Base-by-base conservation (phyloP, 2,888 invertebrate species). In the Agrilus biguttatus region DNA sequence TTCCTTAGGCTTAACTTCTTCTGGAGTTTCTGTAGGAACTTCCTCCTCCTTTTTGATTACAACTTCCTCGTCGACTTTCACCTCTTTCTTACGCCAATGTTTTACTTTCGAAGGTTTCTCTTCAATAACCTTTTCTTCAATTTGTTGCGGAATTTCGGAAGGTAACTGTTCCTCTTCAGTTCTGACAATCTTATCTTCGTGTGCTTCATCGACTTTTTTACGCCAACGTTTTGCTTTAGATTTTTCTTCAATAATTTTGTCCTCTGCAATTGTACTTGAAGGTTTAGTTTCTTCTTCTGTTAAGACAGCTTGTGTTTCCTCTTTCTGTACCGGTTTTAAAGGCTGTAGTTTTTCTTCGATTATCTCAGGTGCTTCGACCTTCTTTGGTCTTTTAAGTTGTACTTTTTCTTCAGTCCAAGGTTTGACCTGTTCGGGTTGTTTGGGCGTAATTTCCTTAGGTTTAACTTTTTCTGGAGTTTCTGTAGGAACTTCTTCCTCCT, bases 111-210 rank as follows among this genome's bases (percentile, higher is more conserved):
- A 10, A 28, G 28, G 28, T 5, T 28, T 28, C 28, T 23, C 23
- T 23, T 23, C 23, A 35, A 73, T 64, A 2, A 75, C 67, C 8
- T 71, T 73, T 44, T 78, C 76, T 60, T 78, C 75, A 45, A 72
- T 68, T 46, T 72, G 69, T 5, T 70, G 71, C 19, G 74, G 57
- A 14, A 72, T 71, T 62, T 28, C 28, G 7, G 10, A 28, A 10
- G 28, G 28, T 28, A 28, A 10, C 28, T 28, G 5, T 28, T 78
- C 75, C 48, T 77, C 72, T 43, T 55, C 55, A 14, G 51, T 23
- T 55, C 56, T 40, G 53, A 54, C 0, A 47, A 45, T 53, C 61
- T 45, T 62, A 63, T 44, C 33, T 19, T 46, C 42, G 8, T 39
- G 36, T 43, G 38, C 41, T 37, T 52, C 51, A 41, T 45, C 43